phyloP scores from a whole-genome alignment of 2,888 invertebrate genomes.

The Periphyllus acericola region DNA sequence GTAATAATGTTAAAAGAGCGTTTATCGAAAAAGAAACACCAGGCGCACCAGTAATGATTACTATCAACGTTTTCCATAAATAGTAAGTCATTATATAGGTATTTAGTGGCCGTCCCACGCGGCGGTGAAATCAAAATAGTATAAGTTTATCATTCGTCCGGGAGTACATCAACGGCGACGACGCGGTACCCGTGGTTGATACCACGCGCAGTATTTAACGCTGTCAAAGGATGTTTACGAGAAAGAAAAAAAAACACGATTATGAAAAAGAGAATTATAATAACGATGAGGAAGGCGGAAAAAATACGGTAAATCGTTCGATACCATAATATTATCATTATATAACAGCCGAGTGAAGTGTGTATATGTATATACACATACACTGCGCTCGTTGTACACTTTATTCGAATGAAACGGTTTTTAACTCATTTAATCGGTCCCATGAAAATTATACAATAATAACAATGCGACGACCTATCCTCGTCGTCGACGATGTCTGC shows the following conservation, averaged over 20 bases:
- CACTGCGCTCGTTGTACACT: background rate
- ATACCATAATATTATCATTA: background rate
- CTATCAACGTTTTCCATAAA: slow-evolving; percentile 2
- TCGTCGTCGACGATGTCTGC: background rate
- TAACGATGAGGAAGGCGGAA: background rate
- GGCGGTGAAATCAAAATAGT: background rate
- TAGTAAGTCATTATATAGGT: slow-evolving; percentile 17
- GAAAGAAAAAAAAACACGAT: background rate
- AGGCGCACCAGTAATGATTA: background rate
- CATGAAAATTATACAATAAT: background rate
- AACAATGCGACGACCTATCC: background rate
- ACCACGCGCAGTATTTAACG: background rate
- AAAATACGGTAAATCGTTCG: background rate
- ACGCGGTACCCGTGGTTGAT: background rate
- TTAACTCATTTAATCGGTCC: background rate
- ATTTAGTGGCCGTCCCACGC: slow-evolving; percentile 31
- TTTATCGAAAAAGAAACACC: slow-evolving; percentile 7
- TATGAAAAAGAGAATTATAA: background rate
- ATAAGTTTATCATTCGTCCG: background rate
- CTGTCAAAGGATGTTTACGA: background rate
- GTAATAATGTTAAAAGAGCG: background rate
- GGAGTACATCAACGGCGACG: background rate
- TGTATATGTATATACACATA: background rate
- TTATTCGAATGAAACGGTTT: background rate
- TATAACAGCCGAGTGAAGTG: background rate